Evolutionary conservation across 2,113 vertebrate species (phyloP), one percentile per base, ranked within the genome.

Genomic region (Podiceps cristatus): DNA sequence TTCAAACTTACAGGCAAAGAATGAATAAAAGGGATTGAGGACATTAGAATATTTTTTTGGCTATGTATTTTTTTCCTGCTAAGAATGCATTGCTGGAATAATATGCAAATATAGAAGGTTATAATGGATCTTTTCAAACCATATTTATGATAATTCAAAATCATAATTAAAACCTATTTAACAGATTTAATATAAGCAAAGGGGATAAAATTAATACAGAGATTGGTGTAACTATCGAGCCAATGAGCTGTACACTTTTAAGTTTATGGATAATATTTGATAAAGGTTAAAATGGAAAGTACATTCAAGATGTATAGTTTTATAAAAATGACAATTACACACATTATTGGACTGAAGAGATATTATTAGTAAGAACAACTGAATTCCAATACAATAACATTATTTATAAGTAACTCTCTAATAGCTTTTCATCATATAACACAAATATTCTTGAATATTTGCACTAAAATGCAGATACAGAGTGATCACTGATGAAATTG

Each of bases 111-210:
- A 76, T 14, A 4, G 35, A 82, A 68, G 58, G 29, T 77, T 95
- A 68, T 77, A 94, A 94, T 52, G 35, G 45, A 55, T 82, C 66
- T 85, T 33, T 83, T 97, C 67, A 92, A 85, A 93, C 28, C 5
- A 8, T 71, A 79, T 79, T 88, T 80, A 85, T 2, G 4, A 28
- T 80, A 88, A 95, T 75, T 93, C 52, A 78, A 85, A 96, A 83
- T 55, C 5, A 16, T 74, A 89, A 95, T 75, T n/a, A 94, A 94
- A 97, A 47, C 9, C 23, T 74, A 62, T 68, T 95, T 75, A 93
- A 49, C 13, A 66, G 47, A 84, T 72, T 74, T 77, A 75, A 77
- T 74, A 77, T 37, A 86, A 80, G 60, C 27, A 96, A 92, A 88
- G 7, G 24, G 33, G 23, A 58, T 6, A 94, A 87, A 93, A 86